These are phyloP conservation scores for Rhinoderma darwinii DNA, from an alignment of 2,113 vertebrate genomes.

Conservation along the genomic window DNA sequence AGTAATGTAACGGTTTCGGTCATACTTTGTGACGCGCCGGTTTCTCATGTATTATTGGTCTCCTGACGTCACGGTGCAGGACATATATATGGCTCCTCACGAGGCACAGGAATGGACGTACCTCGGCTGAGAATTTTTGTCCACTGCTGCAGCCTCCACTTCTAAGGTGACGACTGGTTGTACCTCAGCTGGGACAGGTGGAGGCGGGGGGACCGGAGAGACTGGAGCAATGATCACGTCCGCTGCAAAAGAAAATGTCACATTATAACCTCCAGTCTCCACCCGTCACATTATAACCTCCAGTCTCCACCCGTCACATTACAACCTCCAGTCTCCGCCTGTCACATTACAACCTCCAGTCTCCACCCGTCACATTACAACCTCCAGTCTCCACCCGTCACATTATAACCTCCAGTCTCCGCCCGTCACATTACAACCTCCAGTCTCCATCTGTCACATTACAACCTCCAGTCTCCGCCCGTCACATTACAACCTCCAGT, in stretches of 20 bases:
- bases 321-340: too few species aligned
- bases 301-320: not conserved
- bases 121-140: slow-evolving; percentile 17
- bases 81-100: not conserved
- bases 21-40: not conserved
- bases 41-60: not conserved
- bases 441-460: too few species aligned
- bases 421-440: too few species aligned
- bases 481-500: too few species aligned
- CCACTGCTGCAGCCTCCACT: not conserved
- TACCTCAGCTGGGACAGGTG: slow-evolving; percentile 1
- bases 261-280: not conserved
- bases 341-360: too few species aligned
- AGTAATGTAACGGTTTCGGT: not conserved
- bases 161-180: slow-evolving; percentile 4
- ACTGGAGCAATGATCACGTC: slow-evolving; percentile 6
- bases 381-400: too few species aligned
- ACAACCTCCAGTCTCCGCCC: not conserved
- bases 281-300: not conserved
- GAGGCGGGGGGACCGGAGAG: not conserved
- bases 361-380: too few species aligned
- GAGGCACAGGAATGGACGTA: not conserved
- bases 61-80: not conserved
- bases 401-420: too few species aligned
- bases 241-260: not conserved